Conservation (phyloP, 1,140 invertebrate species). For the Pseudoatta argentina region DNA sequence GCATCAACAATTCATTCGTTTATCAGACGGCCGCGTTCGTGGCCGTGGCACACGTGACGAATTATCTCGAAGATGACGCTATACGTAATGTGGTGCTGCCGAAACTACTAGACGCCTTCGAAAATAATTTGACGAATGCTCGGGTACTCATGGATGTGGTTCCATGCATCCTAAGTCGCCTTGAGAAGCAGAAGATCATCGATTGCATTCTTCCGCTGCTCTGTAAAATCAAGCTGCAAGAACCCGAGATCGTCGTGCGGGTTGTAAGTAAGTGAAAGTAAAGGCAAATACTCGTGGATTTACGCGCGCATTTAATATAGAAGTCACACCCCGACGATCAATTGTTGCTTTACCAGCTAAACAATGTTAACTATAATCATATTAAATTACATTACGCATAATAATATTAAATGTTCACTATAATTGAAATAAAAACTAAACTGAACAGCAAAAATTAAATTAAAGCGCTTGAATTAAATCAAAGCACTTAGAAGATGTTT, state of each 20-base stretch:
- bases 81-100: constrained; percentile 94
- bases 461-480: no score
- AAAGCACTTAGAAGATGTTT: background rate
- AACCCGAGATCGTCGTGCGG: constrained; percentile 93
- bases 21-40: constrained; percentile 95
- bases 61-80: constrained; percentile 94
- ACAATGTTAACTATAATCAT: background rate
- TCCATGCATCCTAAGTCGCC: constrained; percentile 92
- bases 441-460: no score
- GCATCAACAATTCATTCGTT: constrained; percentile 39
- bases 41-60: constrained; percentile 94
- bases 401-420: background rate
- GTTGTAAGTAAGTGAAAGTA: constrained; percentile 92
- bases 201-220: constrained; percentile 97
- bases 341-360: background rate
- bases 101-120: constrained; percentile 95
- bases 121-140: constrained; percentile 93
- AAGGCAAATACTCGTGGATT: background rate
- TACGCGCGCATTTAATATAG: background rate
- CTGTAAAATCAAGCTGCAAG: constrained; percentile 94
- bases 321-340: background rate
- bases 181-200: constrained; percentile 95
- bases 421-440: background rate
- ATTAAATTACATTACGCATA: background rate
- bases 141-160: constrained; percentile 93